Conservation (phyloP, 1,140 invertebrate genomes). For the Dufourea novaeangliae region DNA sequence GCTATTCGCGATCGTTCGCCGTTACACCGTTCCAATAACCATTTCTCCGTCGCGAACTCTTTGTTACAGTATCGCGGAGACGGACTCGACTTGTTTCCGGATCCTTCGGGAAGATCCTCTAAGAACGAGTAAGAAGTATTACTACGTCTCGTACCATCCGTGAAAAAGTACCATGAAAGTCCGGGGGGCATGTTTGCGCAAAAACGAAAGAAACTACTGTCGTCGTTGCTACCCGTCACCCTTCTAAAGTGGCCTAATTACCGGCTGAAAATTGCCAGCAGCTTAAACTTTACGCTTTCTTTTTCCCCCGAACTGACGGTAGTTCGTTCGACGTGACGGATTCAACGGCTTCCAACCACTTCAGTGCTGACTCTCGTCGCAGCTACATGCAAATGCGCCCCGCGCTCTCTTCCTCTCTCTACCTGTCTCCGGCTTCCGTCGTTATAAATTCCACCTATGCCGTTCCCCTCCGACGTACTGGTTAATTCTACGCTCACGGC, state of each 20-base stretch:
- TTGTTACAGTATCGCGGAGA: neutral
- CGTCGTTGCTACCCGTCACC: neutral
- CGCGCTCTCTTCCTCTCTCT: neutral
- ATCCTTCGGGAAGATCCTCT: neutral
- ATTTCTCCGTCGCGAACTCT: no score
- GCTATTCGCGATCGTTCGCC: neutral
- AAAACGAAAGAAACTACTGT: slow-evolving; percentile 5
- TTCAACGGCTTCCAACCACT: slow-evolving; percentile 24
- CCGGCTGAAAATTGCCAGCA: slow-evolving; percentile 46
- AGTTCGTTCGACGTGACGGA: slow-evolving; percentile 53
- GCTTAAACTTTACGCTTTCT: slow-evolving; percentile 36
- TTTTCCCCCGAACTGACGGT: slow-evolving; percentile 40
- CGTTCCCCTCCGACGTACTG: slow-evolving; percentile 3
- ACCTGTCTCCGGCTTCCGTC: slow-evolving; percentile 4
- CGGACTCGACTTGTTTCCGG: neutral
- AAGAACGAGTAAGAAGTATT: neutral
- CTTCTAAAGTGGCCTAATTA: slow-evolving; percentile 48
- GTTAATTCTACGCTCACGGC: slow-evolving; percentile 68
- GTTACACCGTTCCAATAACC: neutral
- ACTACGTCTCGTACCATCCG: neutral
- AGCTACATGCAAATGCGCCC: slow-evolving; percentile 48
- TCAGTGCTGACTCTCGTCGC: neutral
- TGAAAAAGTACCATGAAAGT: slow-evolving; percentile 21
- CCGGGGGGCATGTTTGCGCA: neutral
- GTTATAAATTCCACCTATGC: slow-evolving; percentile 67